A percentile compares a stretch with the other conserved stretches of the same genome.
Evolutionary conservation across 2,888 invertebrate species (phyloP).

Genomic region (Pseudococcus jackbeardsleyi): DNA sequence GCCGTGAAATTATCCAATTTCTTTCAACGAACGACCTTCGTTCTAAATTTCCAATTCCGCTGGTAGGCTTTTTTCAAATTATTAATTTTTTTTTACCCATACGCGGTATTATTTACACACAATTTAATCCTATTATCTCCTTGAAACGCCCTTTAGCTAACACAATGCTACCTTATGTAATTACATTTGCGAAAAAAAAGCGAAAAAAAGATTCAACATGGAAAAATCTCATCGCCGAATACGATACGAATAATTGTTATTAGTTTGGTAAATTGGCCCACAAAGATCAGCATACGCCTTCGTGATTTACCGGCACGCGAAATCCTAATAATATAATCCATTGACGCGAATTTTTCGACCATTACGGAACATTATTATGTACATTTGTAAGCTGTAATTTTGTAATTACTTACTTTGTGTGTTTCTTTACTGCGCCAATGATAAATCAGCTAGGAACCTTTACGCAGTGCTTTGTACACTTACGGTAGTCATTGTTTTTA

Average conservation of each 20-base stretch:
- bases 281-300: not conserved
- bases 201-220: not conserved
- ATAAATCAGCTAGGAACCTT: not conserved
- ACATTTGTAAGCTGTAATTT: not conserved
- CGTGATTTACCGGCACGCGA: constrained; percentile 32
- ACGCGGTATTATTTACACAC: constrained; percentile 16
- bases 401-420: constrained; percentile 21
- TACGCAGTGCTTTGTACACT: not conserved
- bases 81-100: not conserved
- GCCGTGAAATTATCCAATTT: not conserved
- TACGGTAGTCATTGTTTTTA: not conserved
- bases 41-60: not conserved
- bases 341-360: not conserved
- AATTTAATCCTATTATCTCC: constrained; percentile 41
- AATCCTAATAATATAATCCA: constrained; percentile 37
- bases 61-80: not conserved
- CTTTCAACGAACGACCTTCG: not conserved
- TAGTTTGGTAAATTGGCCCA: constrained; percentile 26
- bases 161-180: not conserved
- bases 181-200: not conserved
- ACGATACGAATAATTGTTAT: constrained; percentile 39
- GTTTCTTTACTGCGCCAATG: not conserved
- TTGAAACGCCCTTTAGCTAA: not conserved
- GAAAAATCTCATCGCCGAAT: constrained; percentile 9
- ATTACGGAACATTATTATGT: not conserved